Percentiles rank a stretch among this genome's conserved stretches.
Evolutionary conservation across 2,888 invertebrate genomes (phyloP).

Genomic region (Taphrorychus bicolor): DNA sequence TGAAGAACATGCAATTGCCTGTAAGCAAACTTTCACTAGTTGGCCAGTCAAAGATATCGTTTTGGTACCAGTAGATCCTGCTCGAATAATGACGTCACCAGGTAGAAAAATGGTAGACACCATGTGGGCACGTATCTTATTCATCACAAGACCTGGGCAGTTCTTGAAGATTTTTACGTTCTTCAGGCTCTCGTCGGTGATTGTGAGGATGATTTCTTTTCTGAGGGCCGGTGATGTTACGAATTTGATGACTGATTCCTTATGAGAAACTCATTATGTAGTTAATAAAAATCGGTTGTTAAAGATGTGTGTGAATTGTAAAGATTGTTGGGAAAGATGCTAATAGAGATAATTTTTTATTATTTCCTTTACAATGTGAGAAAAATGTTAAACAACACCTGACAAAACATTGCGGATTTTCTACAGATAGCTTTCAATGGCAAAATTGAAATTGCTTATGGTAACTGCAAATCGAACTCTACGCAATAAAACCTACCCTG

Average conservation of each 20-base stretch:
- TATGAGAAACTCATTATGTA: too few relatives aligned
- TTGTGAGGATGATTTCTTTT: slow-evolving; percentile 20
- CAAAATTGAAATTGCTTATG: too few relatives aligned
- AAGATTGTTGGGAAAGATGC: too few relatives aligned
- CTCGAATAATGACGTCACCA: slow-evolving; percentile 27
- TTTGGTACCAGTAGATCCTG: slow-evolving; percentile 21
- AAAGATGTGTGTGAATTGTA: too few relatives aligned
- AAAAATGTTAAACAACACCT: too few relatives aligned
- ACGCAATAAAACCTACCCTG: too few relatives aligned
- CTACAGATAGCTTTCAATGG: too few relatives aligned
- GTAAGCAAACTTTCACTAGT: not conserved
- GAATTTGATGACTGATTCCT: slow-evolving; percentile 15
- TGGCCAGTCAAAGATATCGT: not conserved
- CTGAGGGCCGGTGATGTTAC: slow-evolving; percentile 13
- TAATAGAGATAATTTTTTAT: too few relatives aligned
- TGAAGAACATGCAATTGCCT: slow-evolving; percentile 33
- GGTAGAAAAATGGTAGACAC: slow-evolving; percentile 25
- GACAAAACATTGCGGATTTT: too few relatives aligned
- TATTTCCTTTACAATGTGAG: too few relatives aligned
- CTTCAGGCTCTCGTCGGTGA: slow-evolving; percentile 6
- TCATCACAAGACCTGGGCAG: slow-evolving; percentile 9
- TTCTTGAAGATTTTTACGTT: slow-evolving; percentile 18
- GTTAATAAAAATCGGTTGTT: too few relatives aligned
- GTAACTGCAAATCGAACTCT: too few relatives aligned
- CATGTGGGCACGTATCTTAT: slow-evolving; percentile 8